Percentiles rank a stretch among this genome's conserved stretches.
These are phyloP conservation scores for Clostera curtula DNA, from an alignment of 2,888 invertebrate genomes.

Conservation along the genomic window DNA sequence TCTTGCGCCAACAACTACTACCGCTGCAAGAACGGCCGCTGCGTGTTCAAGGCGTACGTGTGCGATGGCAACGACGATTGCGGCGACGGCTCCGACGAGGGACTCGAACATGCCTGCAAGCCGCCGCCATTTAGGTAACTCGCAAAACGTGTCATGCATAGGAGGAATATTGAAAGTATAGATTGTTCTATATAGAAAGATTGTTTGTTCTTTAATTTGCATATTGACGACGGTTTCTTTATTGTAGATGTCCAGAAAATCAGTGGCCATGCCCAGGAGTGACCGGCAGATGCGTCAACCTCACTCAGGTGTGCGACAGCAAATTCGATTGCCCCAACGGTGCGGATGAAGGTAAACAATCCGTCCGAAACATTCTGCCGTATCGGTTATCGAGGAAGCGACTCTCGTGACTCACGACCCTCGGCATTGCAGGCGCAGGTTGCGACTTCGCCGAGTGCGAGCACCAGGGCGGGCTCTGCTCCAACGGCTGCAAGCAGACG, in stretches of 20 bases:
- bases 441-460: conserved; percentile 89
- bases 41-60: conserved; percentile 94
- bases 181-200: too few relatives aligned
- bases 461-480: conserved; percentile 84
- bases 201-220: too few relatives aligned
- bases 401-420: too few relatives aligned
- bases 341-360: conserved; percentile 86
- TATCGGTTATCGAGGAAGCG: background rate
- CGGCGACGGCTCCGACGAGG: conserved; percentile 93
- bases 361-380: background rate
- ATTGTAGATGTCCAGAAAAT: conserved; percentile 78
- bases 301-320: conserved; percentile 91
- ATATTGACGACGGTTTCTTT: background rate
- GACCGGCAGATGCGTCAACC: conserved; percentile 87
- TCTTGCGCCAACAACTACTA: conserved; percentile 86
- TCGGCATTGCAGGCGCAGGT: conserved; percentile 71
- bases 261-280: conserved; percentile 93
- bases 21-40: conserved; percentile 89
- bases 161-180: too few relatives aligned
- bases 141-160: too few relatives aligned
- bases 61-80: conserved; percentile 97
- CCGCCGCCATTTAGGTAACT: conserved; percentile 80
- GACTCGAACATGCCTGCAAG: conserved; percentile 85
- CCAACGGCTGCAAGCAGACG: conserved; percentile 89
- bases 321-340: conserved; percentile 94